phyloP scores from a whole-genome alignment of 2,113 vertebrate species.

The Eurypyga helias region DNA sequence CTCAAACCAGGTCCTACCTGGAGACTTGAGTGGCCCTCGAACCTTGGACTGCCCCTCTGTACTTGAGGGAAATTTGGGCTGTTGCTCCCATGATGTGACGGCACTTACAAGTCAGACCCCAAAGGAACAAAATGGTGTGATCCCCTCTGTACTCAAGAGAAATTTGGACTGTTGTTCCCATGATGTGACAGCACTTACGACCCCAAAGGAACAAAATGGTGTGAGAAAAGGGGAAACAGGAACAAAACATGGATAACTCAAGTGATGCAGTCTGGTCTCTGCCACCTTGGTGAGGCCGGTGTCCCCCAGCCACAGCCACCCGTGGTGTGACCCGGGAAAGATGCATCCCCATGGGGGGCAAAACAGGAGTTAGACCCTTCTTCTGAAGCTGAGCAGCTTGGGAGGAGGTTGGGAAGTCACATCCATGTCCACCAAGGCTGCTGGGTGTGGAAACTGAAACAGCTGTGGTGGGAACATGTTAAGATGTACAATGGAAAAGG shows the following conservation, averaged over 20 bases:
- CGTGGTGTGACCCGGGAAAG: neutral
- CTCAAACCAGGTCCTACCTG: neutral
- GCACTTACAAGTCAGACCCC: neutral
- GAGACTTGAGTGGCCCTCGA: neutral
- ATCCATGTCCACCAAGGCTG: neutral
- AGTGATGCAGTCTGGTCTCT: neutral
- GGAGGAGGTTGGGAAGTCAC: neutral
- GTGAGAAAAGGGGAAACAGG: neutral
- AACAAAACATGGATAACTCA: neutral
- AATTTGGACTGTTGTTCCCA: neutral
- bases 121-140: neutral
- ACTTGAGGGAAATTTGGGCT: neutral
- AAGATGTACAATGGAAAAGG: neutral
- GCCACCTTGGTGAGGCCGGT: neutral
- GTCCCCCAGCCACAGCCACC: neutral
- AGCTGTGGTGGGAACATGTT: neutral
- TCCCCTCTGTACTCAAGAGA: neutral
- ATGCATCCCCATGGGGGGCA: accelerated
- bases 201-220: neutral
- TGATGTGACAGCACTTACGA: neutral
- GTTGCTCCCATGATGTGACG: neutral
- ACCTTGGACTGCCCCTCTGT: neutral
- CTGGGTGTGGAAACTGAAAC: neutral
- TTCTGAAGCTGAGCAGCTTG: neutral
- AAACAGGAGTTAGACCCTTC: neutral